Base-by-base conservation (phyloP, 2,113 vertebrate genomes). In the Chaetura pelagica region DNA sequence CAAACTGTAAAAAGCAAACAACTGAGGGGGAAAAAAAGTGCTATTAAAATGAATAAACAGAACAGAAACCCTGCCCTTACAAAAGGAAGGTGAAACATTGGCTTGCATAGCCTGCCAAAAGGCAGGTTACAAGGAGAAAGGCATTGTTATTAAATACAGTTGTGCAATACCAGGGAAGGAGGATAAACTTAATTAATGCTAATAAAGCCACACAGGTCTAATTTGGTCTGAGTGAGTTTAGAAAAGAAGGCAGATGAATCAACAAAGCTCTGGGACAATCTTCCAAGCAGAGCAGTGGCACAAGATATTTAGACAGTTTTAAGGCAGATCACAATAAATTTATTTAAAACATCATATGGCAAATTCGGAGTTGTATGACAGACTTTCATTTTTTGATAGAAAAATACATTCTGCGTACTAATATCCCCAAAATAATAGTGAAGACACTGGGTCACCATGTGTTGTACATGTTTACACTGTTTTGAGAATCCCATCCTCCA, bases 51-150 rank as follows among this genome's bases (percentile, higher is more conserved):
- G 38, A 91, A 95, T 40, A 95, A 85, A 79, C 58, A 88, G 62
- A 89, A 66, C 24, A 85, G 54, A 92, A 92, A 83, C 21, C 30
- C n/a, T 73, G 59, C 10, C n/a, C 85, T 91, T 73, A 79, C 12
- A 58, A 66, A 87, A 92, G 19, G 20, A 85, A 55, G n/a, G 15
- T n/a, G 59, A 87, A 87, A 94, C n/a, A 76, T 1, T 44, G 40
- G 11, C 40, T 86, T 93, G 77, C 73, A 84, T 81, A 87, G 87
- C 61, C 34, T 62, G 71, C 23, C 71, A 61, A 82, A 96, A 85
- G 30, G 27, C 44, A 84, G 16, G 62, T 82, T 79, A 87, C 7
- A 32, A 49, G 71, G 62, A 93, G 30, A 85, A 85, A 88, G 44
- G 58, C 14, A 88, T 42, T 52, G 3, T 12, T n/a, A 27, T 89